These are phyloP conservation scores for Paraescarpia echinospica DNA, from an alignment of 1,140 invertebrate species.

Conservation along the genomic window DNA sequence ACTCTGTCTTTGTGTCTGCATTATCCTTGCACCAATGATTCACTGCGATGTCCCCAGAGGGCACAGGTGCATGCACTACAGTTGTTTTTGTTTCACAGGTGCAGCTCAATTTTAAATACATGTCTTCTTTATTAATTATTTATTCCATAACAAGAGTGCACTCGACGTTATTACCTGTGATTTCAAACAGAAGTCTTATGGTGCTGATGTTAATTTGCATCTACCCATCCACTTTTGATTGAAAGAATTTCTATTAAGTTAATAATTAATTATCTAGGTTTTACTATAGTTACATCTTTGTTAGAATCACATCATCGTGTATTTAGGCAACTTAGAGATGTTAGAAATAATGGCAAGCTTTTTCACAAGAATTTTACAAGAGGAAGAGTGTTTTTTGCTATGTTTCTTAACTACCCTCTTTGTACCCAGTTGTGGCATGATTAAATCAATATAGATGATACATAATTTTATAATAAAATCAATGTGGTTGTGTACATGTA, in stretches of 20 bases:
- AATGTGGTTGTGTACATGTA: no score
- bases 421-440: no score
- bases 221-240: not conserved
- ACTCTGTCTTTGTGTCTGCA: not conserved
- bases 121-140: not conserved
- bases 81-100: not conserved
- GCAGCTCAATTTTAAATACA: not conserved
- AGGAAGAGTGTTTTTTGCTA: no score
- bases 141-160: no score
- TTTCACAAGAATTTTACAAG: no score
- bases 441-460: no score
- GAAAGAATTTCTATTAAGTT: not conserved
- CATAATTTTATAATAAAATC: no score
- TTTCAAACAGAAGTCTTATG: not conserved
- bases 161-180: not conserved
- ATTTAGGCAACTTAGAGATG: no score
- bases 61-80: not conserved
- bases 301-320: not conserved
- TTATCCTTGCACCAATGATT: not conserved
- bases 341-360: not conserved
- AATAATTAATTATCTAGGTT: not conserved
- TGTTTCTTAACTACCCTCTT: no score
- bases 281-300: not conserved
- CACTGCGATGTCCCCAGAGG: not conserved
- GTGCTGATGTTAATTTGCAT: not conserved